Evolutionary conservation across 2,888 invertebrate species (phyloP).

Genomic region (Erannis defoliaria): DNA sequence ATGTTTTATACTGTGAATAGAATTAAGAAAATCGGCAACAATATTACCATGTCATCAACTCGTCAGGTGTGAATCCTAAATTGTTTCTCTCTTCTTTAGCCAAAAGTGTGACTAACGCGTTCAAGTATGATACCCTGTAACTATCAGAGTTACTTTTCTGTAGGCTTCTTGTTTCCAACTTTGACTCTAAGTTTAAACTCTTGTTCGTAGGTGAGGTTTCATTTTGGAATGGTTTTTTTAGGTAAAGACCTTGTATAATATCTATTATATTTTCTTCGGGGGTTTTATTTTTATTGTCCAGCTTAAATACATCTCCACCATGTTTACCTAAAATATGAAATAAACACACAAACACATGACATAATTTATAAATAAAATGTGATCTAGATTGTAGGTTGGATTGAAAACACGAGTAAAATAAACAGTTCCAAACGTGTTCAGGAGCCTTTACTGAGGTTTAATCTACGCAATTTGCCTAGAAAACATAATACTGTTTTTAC

Average conservation of each 20-base stretch:
- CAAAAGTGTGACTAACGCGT: constrained; percentile 94
- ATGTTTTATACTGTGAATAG: too few relatives aligned
- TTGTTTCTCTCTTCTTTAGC: constrained; percentile 88
- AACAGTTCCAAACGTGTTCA: not conserved
- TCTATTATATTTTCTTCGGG: constrained; percentile 88
- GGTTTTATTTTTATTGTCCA: constrained; percentile 86
- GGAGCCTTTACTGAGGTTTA: not conserved
- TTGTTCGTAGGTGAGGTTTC: constrained; percentile 76
- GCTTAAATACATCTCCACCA: constrained; percentile 88
- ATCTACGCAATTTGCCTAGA: constrained; percentile 20
- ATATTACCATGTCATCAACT: constrained; percentile 88
- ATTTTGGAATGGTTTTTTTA: constrained; percentile 72
- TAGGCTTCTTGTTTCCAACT: constrained; percentile 86
- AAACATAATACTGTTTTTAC: constrained; percentile 36
- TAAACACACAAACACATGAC: constrained; percentile 27
- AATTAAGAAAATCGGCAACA: too few relatives aligned
- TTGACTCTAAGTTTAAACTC: constrained; percentile 74
- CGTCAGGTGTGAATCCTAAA: constrained; percentile 91
- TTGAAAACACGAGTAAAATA: constrained; percentile 11
- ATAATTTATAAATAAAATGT: constrained; percentile 37
- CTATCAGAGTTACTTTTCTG: constrained; percentile 90
- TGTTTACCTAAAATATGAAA: constrained; percentile 75
- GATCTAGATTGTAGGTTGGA: constrained; percentile 35
- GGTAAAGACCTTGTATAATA: constrained; percentile 87
- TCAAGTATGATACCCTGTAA: constrained; percentile 94